Percentiles rank a stretch among this genome's conserved stretches.
These are phyloP conservation scores for Isichthys henryi DNA, from an alignment of 2,113 vertebrate genomes.

Conservation along the genomic window DNA sequence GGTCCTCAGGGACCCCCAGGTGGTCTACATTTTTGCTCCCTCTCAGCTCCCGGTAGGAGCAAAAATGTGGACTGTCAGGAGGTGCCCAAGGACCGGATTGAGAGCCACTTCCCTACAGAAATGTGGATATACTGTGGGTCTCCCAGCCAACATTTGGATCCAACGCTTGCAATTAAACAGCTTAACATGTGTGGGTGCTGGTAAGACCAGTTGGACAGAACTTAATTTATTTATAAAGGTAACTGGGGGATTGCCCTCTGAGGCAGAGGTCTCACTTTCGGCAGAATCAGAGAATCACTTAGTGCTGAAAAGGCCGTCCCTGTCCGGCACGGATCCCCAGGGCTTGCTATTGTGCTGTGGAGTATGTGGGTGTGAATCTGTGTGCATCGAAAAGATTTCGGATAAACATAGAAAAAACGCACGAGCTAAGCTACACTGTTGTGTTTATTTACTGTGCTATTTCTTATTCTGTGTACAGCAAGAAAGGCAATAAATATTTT, in stretches of 20 bases:
- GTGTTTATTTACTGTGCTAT: background rate
- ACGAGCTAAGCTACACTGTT: background rate
- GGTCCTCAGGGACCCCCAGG: background rate
- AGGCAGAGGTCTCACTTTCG: constrained; percentile 22
- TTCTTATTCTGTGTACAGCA: background rate
- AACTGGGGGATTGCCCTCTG: background rate
- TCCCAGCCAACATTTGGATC: background rate
- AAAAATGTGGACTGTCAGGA: background rate
- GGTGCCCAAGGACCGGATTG: background rate
- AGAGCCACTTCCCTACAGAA: background rate
- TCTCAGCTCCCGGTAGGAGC: background rate
- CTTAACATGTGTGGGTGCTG: background rate
- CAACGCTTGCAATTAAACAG: background rate
- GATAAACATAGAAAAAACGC: background rate
- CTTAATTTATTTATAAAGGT: constrained; percentile 22
- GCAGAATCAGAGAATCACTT: constrained; percentile 16
- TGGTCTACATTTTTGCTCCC: background rate
- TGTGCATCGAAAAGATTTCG: background rate
- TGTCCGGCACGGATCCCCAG: background rate
- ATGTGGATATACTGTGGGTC: background rate
- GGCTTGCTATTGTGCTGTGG: background rate
- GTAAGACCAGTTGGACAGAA: background rate
- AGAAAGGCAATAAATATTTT: background rate
- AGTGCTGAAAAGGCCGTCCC: background rate
- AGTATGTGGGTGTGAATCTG: background rate